phyloP scores from a whole-genome alignment of 1,140 invertebrate genomes.

The Akabosia matsudoensis region DNA sequence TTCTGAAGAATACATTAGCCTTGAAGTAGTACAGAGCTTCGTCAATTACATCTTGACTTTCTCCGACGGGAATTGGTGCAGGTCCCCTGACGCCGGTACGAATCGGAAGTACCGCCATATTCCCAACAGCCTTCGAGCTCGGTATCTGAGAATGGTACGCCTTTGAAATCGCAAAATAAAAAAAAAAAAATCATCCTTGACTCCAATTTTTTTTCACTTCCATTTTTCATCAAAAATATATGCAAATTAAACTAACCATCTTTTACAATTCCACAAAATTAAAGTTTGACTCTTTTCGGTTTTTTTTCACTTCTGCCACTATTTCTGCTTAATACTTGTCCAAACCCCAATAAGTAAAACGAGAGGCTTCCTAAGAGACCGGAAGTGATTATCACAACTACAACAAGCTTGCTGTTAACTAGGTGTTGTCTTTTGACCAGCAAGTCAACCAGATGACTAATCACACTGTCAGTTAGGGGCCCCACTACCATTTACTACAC shows the following conservation, averaged over 20 bases:
- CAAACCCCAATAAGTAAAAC: too few species aligned
- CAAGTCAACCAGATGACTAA: not conserved
- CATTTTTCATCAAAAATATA: too few species aligned
- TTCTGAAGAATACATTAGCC: constrained; percentile 98
- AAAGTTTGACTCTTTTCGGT: too few species aligned
- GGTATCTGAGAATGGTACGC: constrained; percentile 91
- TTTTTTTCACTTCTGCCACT: too few species aligned
- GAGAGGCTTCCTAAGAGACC: too few species aligned
- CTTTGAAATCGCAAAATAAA: constrained; percentile 53
- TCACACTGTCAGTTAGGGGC: not conserved
- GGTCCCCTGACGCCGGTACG: constrained; percentile 84
- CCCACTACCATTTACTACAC: not conserved
- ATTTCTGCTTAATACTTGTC: too few species aligned
- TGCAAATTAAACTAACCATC: too few species aligned
- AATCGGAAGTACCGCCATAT: constrained; percentile 86
- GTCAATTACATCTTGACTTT: constrained; percentile 85
- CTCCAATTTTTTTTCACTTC: not conserved
- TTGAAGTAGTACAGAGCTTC: constrained; percentile 97
- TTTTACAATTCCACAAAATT: too few species aligned
- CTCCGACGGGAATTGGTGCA: constrained; percentile 64
- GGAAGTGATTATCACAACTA: too few species aligned
- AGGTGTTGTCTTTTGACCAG: not conserved
- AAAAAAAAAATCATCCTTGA: not conserved
- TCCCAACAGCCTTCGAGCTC: constrained; percentile 74
- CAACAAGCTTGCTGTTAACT: too few species aligned